Conservation (phyloP, 2,888 invertebrate species). For the Sarcophaga caerulescens region DNA sequence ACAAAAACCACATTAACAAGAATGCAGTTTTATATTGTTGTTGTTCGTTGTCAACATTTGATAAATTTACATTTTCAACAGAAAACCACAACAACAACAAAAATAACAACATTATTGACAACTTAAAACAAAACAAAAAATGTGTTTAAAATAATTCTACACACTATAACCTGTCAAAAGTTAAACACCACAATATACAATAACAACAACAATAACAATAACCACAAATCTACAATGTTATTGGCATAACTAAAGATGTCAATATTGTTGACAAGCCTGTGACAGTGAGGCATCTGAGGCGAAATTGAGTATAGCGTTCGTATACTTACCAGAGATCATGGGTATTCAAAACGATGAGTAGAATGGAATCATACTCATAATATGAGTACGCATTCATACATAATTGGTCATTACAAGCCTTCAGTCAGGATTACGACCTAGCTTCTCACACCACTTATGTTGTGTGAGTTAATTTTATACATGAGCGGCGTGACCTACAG, state of each 20-base stretch:
- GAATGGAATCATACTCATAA: too few species aligned
- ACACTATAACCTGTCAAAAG: background rate
- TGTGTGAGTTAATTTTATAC: too few species aligned
- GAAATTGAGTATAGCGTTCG: background rate
- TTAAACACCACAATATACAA: background rate
- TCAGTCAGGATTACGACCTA: too few species aligned
- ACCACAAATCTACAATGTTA: background rate
- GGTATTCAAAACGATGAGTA: too few species aligned
- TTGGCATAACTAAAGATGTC: background rate
- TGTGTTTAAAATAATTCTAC: background rate
- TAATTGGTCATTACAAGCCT: too few species aligned
- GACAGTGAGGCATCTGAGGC: background rate
- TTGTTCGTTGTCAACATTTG: background rate
- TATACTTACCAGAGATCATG: too few species aligned
- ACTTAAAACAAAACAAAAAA: background rate
- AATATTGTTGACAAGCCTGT: background rate
- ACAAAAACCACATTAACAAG: slow-evolving; percentile 43
- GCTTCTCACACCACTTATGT: too few species aligned
- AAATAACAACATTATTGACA: background rate
- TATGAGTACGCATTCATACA: too few species aligned
- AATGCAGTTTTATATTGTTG: slow-evolving; percentile 31
- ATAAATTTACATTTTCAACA: slow-evolving; percentile 12
- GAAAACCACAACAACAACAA: background rate
- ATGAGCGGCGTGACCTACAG: too few species aligned
- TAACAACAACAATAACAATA: background rate